These are phyloP conservation scores for Melanerpes formicivorus DNA, from an alignment of 2,113 vertebrate species.

Conservation along the genomic window DNA sequence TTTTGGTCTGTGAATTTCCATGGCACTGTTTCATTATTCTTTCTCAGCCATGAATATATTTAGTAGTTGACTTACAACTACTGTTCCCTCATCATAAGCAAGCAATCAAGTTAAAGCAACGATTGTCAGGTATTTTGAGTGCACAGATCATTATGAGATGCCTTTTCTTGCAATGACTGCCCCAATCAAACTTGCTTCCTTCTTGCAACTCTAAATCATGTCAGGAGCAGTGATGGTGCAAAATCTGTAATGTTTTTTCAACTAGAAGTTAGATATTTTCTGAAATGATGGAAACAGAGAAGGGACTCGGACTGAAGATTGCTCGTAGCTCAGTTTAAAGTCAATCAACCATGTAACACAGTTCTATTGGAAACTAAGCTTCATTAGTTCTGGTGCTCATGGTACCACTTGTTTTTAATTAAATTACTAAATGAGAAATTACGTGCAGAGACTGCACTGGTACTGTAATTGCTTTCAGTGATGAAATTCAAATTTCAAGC, in stretches of 20 bases:
- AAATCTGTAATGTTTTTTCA: neutral
- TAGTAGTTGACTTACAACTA: neutral
- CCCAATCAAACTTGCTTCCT: neutral
- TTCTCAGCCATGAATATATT: neutral
- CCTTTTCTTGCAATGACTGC: neutral
- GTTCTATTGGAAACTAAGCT: conserved; percentile 3
- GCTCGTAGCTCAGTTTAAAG: neutral
- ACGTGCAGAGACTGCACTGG: neutral
- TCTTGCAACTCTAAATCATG: neutral
- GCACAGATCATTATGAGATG: neutral
- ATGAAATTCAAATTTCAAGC: conserved; percentile 56
- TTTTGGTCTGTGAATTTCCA: neutral
- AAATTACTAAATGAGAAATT: conserved; percentile 64
- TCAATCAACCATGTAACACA: neutral
- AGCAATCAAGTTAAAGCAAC: neutral
- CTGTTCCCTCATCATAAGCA: neutral
- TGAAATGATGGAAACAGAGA: neutral
- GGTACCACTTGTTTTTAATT: conserved; percentile 58
- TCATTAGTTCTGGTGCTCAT: conserved; percentile 48
- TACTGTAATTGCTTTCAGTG: conserved; percentile 56
- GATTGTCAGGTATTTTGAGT: neutral
- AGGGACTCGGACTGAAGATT: neutral
- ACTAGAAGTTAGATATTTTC: neutral
- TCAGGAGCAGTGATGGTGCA: neutral
- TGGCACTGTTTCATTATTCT: neutral